phyloP scores from a whole-genome alignment of 2,797 vertebrate species.

The Labeo calbasu region DNA sequence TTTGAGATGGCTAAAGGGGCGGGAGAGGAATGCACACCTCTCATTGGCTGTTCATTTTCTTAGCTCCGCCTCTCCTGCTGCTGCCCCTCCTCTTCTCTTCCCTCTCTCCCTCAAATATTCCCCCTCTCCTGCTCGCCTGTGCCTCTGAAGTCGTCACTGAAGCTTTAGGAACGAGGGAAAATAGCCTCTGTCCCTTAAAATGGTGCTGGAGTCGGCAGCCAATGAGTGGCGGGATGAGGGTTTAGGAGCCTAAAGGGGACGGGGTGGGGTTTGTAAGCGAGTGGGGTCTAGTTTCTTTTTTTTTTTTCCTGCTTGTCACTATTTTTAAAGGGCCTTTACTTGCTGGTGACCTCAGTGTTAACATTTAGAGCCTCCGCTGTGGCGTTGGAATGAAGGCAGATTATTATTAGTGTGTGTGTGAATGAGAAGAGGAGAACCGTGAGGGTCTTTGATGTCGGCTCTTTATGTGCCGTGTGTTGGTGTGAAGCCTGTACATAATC shows the following conservation, averaged over 20 bases:
- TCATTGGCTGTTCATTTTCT: slow-evolving; percentile 82
- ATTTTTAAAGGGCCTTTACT: slow-evolving; percentile 76
- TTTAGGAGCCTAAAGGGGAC: slow-evolving; percentile 49
- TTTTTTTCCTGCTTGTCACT: slow-evolving; percentile 61
- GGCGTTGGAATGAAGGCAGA: slow-evolving; percentile 70
- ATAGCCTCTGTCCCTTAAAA: slow-evolving; percentile 68
- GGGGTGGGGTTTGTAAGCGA: slow-evolving; percentile 52
- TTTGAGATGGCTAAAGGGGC: slow-evolving; percentile 65
- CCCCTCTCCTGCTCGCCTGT: slow-evolving; percentile 62
- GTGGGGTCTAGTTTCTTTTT: slow-evolving; percentile 53
- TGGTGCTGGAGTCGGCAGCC: slow-evolving; percentile 65
- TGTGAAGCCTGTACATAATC: slow-evolving; percentile 11
- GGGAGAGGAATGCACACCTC: slow-evolving; percentile 87
- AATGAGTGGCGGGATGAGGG: slow-evolving; percentile 46
- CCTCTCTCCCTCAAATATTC: slow-evolving; percentile 54
- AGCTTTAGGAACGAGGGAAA: slow-evolving; percentile 66
- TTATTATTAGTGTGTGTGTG: slow-evolving; percentile 59
- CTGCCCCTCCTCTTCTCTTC: slow-evolving; percentile 48
- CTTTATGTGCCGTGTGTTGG: slow-evolving; percentile 21
- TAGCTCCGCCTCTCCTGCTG: slow-evolving; percentile 72
- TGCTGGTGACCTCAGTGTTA: slow-evolving; percentile 59
- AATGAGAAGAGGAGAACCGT: slow-evolving; percentile 9
- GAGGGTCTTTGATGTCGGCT: slow-evolving; percentile 37
- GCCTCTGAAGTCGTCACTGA: slow-evolving; percentile 68
- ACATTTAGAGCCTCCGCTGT: slow-evolving; percentile 66